Evolutionary conservation across 2,113 vertebrate genomes (phyloP), one percentile per base, ranked within the genome.

Genomic region (Pipra filicauda): DNA sequence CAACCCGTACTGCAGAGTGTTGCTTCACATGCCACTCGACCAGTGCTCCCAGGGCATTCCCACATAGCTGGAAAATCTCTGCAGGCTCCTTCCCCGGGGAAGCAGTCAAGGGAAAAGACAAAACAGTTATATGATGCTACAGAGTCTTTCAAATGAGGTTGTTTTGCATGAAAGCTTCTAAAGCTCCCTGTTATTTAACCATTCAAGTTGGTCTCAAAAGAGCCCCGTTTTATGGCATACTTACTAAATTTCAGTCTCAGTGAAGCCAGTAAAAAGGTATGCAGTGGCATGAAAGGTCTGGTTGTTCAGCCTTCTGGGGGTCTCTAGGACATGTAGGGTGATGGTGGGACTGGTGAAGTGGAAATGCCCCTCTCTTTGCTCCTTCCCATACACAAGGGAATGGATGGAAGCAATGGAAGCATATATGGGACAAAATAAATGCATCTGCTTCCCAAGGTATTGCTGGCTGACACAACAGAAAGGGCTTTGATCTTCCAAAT

Each of bases 1-100:
- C 73, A 91, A 8, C 13, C 48, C 6, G 0, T 21, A 5, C 61
- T 20, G 33, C 24, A 62, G 69, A 5, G 1, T 5, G 0, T n/a
- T 71, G 33, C 75, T 70, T 70, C 9, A 0, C 44, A 7, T 52
- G 55, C 49, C 72, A 28, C 51, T 77, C 1, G 12, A 46, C 78
- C 62, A 70, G n/a, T 1, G 3, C 48, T 84, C 43, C 54, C 67
- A 52, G 93, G 88, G 67, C 72, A 46, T 90, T 65, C 64, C 79
- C 75, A 83, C 44, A 31, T 72, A 62, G 75, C 75, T 58, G 49
- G 83, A 93, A 94, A 93, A 84, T 35, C 88, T 83, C 82, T 51
- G 55, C 17, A 27, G 85, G 51, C 33, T 90, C 75, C 88, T 77
- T 93, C 92, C 55, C 77, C 13, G 11, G 64, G 74, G 83, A 90